Evolutionary conservation across 1,140 invertebrate genomes (phyloP).

Genomic region (Dryas iulia): DNA sequence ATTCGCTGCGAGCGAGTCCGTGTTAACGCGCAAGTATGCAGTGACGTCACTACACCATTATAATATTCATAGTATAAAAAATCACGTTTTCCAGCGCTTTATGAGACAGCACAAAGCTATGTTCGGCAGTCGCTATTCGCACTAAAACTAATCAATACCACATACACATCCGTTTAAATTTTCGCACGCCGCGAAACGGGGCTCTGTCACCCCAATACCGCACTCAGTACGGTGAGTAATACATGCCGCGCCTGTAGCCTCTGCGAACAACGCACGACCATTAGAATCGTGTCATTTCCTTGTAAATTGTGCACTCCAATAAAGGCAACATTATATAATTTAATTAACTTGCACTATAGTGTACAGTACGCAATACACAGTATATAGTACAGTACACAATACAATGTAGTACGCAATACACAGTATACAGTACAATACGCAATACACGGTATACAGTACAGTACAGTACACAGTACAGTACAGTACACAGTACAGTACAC

Average conservation of each 20-base stretch:
- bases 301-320: background rate
- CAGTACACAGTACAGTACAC: no score
- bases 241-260: conserved; percentile 62
- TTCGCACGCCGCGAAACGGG: conserved; percentile 37
- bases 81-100: background rate
- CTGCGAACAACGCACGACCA: conserved; percentile 64
- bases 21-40: background rate
- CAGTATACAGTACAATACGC: no score
- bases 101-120: conserved; percentile 1
- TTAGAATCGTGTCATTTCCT: conserved; percentile 36
- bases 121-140: conserved; percentile 20
- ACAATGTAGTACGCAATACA: no score
- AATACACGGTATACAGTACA: no score
- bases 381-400: no score
- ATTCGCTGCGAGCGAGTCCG: background rate
- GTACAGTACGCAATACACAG: no score
- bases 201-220: conserved; percentile 53
- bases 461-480: no score
- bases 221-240: conserved; percentile 73
- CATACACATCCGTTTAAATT: conserved; percentile 42
- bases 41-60: background rate
- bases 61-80: background rate
- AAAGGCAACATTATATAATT: background rate
- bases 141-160: conserved; percentile 39
- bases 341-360: background rate